Base-by-base conservation (phyloP, 1,140 invertebrate genomes). In the Campodea augens region DNA sequence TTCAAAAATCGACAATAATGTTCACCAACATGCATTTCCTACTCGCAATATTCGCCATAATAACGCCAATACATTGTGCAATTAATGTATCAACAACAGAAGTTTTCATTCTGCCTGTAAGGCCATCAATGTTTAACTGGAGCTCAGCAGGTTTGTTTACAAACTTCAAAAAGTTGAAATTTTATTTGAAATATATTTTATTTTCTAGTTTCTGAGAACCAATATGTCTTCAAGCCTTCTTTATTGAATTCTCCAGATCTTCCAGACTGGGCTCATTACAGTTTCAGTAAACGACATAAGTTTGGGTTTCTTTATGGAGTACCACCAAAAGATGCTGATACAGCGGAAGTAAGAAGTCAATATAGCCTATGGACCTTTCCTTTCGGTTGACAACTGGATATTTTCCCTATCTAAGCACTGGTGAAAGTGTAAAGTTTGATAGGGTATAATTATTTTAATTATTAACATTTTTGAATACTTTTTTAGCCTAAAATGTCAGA, bases 221-320 rank as follows among this genome's bases (percentile, higher is more conserved):
- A 65, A 37, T 66, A 72, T 50, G 71, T 77, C 44, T 78, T 73
- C 56, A 72, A 75, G 50, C 69, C 77, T 0, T 75, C 77, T 1
- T 55, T 83, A 19, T 47, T 72, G 1, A 70, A 75, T 52, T 71
- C 76, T 39, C 83, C 85, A 0, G 85, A 89, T 63, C 64, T 90
- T 38, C 85, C 85, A 1, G 62, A 69, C 7, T 89, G 85, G 85
- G 74, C 89, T 51, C 70, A 77, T 27, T 88, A 84, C 53, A 72
- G 75, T 40, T 86, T 83, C 54, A 84, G 79, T 50, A 68, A 74
- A 37, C 66, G 69, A 44, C 73, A 81, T 53, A 72, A 75, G 50
- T 70, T 69, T 1, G 81, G 81, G 0, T 85, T 79, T 55, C 63
- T 87, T 2, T 87, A 82, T 51, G 83, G 83, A 1, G 81, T 81